phyloP scores from a whole-genome alignment of 2,113 vertebrate genomes.

The Anser cygnoides region DNA sequence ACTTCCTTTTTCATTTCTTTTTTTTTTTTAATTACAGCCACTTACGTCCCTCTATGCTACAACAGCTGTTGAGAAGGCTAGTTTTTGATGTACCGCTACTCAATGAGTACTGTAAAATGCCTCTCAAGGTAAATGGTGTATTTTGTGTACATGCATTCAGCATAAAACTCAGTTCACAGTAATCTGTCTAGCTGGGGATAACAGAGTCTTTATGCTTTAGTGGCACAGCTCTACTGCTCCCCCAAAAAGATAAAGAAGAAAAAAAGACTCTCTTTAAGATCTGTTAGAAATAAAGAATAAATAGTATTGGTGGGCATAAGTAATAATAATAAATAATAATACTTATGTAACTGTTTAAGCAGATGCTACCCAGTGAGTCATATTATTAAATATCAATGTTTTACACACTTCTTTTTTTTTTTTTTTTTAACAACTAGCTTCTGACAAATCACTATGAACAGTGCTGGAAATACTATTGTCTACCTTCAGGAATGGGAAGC shows the following conservation, averaged over 20 bases:
- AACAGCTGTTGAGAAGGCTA: slow-evolving; percentile 92
- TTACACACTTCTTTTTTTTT: neutral
- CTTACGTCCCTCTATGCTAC: slow-evolving; percentile 95
- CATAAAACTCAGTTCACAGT: neutral
- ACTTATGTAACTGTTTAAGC: neutral
- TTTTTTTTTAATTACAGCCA: slow-evolving; percentile 78
- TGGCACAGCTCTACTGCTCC: neutral
- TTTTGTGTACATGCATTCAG: neutral
- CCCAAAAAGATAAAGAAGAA: neutral
- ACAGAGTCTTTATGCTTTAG: neutral
- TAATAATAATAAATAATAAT: neutral
- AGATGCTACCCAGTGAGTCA: neutral
- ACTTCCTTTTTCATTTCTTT: neutral
- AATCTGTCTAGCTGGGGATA: neutral
- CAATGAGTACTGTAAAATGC: slow-evolving; percentile 98
- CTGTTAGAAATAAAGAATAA: neutral
- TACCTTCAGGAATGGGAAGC: slow-evolving; percentile 93
- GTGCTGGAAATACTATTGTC: slow-evolving; percentile 98
- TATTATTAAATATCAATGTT: neutral
- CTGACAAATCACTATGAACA: slow-evolving; percentile 96
- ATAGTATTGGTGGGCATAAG: neutral
- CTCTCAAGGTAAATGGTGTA: slow-evolving; percentile 88
- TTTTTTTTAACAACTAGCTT: slow-evolving; percentile 79
- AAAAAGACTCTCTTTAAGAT: neutral
- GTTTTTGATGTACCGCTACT: slow-evolving; percentile 97